Conservation (phyloP, 2,113 vertebrate species). For the Craseonycteris thonglongyai region DNA sequence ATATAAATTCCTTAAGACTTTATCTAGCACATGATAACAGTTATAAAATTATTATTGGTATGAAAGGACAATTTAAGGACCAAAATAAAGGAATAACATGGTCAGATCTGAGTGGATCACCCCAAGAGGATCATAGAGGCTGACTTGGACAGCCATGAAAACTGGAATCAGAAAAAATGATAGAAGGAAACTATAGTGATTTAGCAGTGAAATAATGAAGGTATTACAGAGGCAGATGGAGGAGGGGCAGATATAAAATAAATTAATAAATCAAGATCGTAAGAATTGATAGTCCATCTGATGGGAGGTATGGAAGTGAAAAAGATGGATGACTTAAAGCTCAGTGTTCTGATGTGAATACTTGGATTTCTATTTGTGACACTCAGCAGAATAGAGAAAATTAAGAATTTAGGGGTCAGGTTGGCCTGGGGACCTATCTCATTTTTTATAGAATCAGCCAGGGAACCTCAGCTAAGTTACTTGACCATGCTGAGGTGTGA, state of each 20-base stretch:
- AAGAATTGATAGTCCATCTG: neutral
- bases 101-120: neutral
- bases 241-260: neutral
- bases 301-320: neutral
- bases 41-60: neutral
- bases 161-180: neutral
- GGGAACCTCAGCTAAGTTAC: neutral
- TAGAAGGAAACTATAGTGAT: neutral
- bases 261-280: neutral
- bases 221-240: neutral
- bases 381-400: neutral
- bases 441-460: neutral
- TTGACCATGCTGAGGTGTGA: neutral
- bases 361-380: neutral
- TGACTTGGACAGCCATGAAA: neutral
- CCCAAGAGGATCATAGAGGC: neutral
- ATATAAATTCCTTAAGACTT: neutral
- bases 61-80: neutral
- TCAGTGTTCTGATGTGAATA: neutral
- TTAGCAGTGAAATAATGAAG: no score
- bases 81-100: neutral
- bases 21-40: neutral
- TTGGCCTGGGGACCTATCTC: neutral
- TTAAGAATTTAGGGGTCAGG: no score
- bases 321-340: neutral